Evolutionary conservation across 2,113 vertebrate species (phyloP).

Genomic region (Hipposideros armiger): DNA sequence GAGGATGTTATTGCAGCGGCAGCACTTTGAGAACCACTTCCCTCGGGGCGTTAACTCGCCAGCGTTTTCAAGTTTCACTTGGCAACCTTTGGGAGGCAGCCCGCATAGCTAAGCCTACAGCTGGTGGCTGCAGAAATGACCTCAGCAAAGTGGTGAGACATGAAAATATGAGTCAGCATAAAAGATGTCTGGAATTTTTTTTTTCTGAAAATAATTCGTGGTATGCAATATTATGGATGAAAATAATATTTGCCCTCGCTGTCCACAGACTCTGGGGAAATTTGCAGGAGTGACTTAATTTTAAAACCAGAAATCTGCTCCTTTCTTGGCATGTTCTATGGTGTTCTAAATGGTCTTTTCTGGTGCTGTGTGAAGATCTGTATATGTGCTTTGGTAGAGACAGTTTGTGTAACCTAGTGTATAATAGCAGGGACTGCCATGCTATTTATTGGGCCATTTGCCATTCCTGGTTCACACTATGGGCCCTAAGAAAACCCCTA

Average conservation of each 20-base stretch:
- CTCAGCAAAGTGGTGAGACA: background rate
- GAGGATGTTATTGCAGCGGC: background rate
- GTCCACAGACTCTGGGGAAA: background rate
- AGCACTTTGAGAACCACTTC: background rate
- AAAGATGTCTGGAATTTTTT: background rate
- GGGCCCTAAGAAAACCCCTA: background rate
- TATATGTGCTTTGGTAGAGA: background rate
- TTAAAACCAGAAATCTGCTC: background rate
- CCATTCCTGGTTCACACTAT: background rate
- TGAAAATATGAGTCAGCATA: background rate
- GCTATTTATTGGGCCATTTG: background rate
- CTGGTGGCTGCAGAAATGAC: background rate
- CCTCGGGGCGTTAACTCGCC: background rate
- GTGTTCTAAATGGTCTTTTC: background rate
- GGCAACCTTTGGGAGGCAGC: background rate
- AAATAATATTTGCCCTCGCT: background rate
- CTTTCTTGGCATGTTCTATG: background rate
- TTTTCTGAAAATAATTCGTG: background rate
- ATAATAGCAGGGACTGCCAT: background rate
- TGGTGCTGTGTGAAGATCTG: background rate
- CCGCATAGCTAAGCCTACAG: background rate
- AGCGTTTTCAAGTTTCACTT: background rate
- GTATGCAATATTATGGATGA: background rate
- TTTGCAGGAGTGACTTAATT: background rate
- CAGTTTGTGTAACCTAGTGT: background rate